Evolutionary conservation across 2,888 invertebrate species (phyloP).

Genomic region (Hetaerina titia): DNA sequence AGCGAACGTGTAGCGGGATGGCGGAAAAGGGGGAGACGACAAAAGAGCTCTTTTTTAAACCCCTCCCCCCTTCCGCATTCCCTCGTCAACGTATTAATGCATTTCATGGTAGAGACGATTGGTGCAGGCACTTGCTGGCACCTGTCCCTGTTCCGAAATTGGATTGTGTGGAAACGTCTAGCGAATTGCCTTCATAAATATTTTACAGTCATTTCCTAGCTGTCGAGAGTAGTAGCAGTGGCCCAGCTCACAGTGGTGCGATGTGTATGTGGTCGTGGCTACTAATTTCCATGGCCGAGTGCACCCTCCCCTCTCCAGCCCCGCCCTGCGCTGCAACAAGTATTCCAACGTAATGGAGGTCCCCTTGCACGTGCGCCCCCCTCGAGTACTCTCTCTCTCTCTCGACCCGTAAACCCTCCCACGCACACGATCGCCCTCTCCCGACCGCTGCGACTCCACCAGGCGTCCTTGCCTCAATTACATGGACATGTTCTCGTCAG

Average conservation of each 20-base stretch:
- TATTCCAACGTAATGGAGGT: background rate
- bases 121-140: background rate
- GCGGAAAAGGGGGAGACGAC: background rate
- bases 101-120: background rate
- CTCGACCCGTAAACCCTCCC: background rate
- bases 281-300: background rate
- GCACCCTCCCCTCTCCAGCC: background rate
- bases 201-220: background rate
- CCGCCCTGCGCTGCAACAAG: background rate
- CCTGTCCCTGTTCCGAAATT: background rate
- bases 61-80: background rate
- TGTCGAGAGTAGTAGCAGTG: background rate
- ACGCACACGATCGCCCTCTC: background rate
- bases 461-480: background rate
- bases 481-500: background rate
- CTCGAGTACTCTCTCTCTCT: no score
- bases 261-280: background rate
- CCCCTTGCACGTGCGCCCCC: no score
- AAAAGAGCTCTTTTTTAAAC: background rate
- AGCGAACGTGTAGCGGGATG: no score
- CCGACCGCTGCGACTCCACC: background rate
- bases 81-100: background rate
- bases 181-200: slow-evolving; percentile 27
- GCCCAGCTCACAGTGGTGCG: background rate
- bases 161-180: background rate